A percentile compares a stretch with the other conserved stretches of the same genome.
Evolutionary conservation across 2,113 vertebrate genomes (phyloP).

Genomic region (Electrona antarctica): DNA sequence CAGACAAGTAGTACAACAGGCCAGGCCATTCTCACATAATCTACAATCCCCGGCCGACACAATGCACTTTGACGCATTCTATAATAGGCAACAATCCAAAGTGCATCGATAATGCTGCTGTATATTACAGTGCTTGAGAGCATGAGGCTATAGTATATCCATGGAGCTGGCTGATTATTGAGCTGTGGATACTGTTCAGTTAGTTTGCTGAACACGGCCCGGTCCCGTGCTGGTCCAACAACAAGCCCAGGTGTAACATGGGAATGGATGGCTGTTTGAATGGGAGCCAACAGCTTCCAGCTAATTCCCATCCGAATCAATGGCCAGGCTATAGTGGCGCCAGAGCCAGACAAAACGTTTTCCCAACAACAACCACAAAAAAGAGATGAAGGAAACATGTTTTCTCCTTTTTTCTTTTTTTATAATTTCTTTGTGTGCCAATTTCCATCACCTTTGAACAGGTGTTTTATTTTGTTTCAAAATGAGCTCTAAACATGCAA

Average conservation of each 20-base stretch:
- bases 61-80: constrained; percentile 39
- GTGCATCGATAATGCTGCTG: constrained; percentile 59
- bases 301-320: constrained; percentile 60
- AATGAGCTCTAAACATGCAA: constrained; percentile 4
- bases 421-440: neutral
- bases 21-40: constrained; percentile 39
- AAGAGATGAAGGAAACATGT: constrained; percentile 4
- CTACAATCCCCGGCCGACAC: constrained; percentile 12
- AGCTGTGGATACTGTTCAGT: constrained; percentile 49
- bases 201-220: constrained; percentile 31
- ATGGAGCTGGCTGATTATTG: constrained; percentile 53
- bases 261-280: constrained; percentile 64
- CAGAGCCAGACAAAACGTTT: constrained; percentile 47
- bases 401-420: neutral
- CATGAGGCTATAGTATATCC: constrained; percentile 25
- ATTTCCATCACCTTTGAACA: neutral
- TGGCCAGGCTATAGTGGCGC: constrained; percentile 38
- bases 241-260: constrained; percentile 59
- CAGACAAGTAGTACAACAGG: constrained; percentile 26
- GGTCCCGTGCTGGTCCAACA: constrained; percentile 38
- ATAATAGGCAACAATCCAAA: constrained; percentile 52
- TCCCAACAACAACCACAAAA: constrained; percentile 16
- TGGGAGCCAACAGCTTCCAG: constrained; percentile 59
- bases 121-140: constrained; percentile 35
- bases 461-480: constrained; percentile 9